Base-by-base conservation (phyloP, 1,140 invertebrate species). In the Lepidurus couesii region DNA sequence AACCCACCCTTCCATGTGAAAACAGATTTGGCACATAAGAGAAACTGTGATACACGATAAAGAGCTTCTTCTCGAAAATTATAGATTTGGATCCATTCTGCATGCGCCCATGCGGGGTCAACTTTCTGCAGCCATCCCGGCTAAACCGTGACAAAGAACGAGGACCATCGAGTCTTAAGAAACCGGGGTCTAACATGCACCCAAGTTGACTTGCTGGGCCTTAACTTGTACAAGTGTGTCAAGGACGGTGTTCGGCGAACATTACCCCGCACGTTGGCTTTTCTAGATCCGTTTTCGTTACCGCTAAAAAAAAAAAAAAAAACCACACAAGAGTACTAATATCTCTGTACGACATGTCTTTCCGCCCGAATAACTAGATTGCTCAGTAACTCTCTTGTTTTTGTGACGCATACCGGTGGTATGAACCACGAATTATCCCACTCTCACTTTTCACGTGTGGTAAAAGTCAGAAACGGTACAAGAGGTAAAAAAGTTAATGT, bases 1-100 rank as follows among this genome's bases (percentile, higher is more conserved):
- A 77, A 24, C 80, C 76, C 0, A 21, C 79, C 75, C 74, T 5
- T 77, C 80, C 73, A 75, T 77, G n/a, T 79, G 76, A 45, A 44
- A 73, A 34, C 42, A 16, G 77, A 9, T 16, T 42, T 42, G n/a
- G 53, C 21, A n/a, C n/a, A 43, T 1, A 24, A 10, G 44, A n/a
- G 9, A 78, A 26, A 26, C 1, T 26, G 26, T 1, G 26, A 26
- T 26, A 26, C 26, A 26, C 8, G 9, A 24, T 5, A 11, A 1
- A 76, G 44, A 26, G 8, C 9, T 7, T 43, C 11, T 24, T 8
- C 21, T 13, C 42, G 9, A 2, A 76, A 44, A 42, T 76, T 0
- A 44, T 1, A 10, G 9, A 11, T 21, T 34, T 53, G 34, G 75
- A 47, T 45, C 9, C 42, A 47, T 77, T 11, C 24, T 13, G 1